These are phyloP conservation scores for Eulemur rufifrons DNA, from an alignment of 2,113 vertebrate genomes.

Conservation along the genomic window DNA sequence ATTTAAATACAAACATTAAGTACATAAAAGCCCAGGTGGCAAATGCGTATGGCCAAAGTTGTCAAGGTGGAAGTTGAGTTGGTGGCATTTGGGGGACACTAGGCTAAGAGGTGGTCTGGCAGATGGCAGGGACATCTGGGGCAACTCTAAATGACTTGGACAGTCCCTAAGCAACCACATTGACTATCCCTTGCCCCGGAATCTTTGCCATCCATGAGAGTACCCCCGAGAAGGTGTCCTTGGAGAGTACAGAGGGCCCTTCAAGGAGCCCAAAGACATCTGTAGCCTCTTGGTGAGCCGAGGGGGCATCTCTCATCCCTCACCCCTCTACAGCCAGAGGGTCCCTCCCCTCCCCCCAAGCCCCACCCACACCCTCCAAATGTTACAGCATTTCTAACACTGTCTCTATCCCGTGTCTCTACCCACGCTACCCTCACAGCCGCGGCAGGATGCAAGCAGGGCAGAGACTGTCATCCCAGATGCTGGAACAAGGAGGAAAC, in stretches of 20 bases:
- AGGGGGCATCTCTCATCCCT: not conserved
- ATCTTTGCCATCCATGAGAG: not conserved
- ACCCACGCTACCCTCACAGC: accelerated
- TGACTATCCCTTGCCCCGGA: not conserved
- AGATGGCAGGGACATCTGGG: not conserved
- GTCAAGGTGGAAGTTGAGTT: not conserved
- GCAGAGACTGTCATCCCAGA: accelerated
- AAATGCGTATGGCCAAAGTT: not conserved
- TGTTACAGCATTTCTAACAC: accelerated
- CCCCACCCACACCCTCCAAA: not conserved
- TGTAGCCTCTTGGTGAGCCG: accelerated
- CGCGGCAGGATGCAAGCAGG: not conserved
- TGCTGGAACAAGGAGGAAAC: not conserved
- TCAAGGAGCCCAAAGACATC: not conserved
- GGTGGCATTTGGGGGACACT: not conserved
- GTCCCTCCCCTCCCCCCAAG: not conserved
- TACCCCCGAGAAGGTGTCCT: not conserved
- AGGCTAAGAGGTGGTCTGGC: too few relatives aligned
- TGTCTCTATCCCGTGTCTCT: not conserved
- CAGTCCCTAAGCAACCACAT: not conserved
- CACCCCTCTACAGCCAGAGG: not conserved
- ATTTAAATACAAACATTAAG: not conserved
- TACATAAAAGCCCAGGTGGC: not conserved
- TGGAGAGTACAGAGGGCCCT: not conserved
- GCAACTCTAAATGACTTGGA: not conserved